Percentiles rank a stretch among this genome's conserved stretches.
Evolutionary conservation across 1,140 invertebrate genomes (phyloP).

Genomic region (Leptopilina clavipes): DNA sequence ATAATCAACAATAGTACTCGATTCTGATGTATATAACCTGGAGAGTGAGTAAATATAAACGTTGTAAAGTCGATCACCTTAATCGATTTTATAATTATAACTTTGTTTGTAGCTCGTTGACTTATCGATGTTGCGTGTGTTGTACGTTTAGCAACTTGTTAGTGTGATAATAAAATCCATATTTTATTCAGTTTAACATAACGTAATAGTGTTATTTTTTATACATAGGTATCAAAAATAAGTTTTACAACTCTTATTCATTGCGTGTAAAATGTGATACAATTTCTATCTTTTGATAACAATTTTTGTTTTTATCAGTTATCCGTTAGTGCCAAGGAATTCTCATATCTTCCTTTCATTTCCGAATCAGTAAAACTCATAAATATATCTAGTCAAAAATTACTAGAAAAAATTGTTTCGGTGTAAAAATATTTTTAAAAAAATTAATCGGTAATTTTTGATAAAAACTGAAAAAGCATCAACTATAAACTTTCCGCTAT

Average conservation of each 20-base stretch:
- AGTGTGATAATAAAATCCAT: not conserved
- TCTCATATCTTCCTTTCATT: no score
- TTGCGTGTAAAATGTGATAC: no score
- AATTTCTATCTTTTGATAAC: no score
- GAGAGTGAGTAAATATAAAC: constrained; percentile 5
- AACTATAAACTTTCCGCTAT: not conserved
- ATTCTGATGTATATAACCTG: constrained; percentile 1
- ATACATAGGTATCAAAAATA: not conserved
- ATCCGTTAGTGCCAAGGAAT: no score
- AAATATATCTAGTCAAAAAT: no score
- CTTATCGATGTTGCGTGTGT: constrained; percentile 14
- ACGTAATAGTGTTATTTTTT: not conserved
- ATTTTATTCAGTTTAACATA: constrained; percentile 7
- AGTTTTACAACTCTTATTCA: not conserved
- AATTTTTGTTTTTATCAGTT: no score
- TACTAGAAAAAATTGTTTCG: not conserved
- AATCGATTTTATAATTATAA: constrained; percentile 15
- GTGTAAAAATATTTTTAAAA: not conserved
- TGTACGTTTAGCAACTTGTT: not conserved
- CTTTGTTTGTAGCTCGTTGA: constrained; percentile 15
- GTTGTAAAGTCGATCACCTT: constrained; percentile 6
- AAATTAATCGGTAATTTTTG: no score
- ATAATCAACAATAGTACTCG: not conserved
- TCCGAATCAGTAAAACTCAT: no score
- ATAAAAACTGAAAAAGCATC: not conserved